A percentile compares a stretch with the other conserved stretches of the same genome.
These are phyloP conservation scores for Matsumyia berberina DNA, from an alignment of 2,888 invertebrate species.

Conservation along the genomic window DNA sequence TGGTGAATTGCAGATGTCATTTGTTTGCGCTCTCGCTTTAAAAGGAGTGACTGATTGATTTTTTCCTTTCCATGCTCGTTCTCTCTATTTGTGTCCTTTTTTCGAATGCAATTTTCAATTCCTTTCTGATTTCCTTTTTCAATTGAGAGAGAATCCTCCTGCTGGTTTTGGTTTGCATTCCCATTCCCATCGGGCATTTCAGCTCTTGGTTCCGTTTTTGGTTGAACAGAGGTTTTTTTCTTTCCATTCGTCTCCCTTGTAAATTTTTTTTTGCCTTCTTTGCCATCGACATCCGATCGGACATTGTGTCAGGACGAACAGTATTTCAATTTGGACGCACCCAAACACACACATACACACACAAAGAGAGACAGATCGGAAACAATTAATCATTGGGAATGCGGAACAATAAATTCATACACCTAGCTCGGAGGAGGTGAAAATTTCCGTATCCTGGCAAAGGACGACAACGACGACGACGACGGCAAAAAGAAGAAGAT, in stretches of 20 bases:
- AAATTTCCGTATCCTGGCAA: conserved; percentile 6
- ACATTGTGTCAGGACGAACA: conserved; percentile 71
- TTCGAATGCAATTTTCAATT: conserved; percentile 63
- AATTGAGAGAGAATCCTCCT: conserved; percentile 55
- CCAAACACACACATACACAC: not conserved
- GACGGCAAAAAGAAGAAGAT: not conserved
- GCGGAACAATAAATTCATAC: conserved; percentile 73
- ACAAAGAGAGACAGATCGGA: conserved; percentile 57
- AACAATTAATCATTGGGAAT: conserved; percentile 73
- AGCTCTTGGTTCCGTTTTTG: conserved; percentile 36
- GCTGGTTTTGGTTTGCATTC: conserved; percentile 65
- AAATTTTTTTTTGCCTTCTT: conserved; percentile 46
- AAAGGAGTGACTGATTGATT: conserved; percentile 76
- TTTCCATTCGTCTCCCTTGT: not conserved
- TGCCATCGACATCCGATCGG: conserved; percentile 70
- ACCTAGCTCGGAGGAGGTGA: conserved; percentile 51
- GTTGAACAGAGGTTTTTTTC: not conserved
- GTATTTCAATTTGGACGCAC: conserved; percentile 66
- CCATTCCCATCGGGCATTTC: conserved; percentile 64
- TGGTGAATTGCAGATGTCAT: conserved; percentile 77
- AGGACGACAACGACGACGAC: not conserved
- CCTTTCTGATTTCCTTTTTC: conserved; percentile 68
- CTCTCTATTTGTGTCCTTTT: conserved; percentile 15
- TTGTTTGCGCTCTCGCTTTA: conserved; percentile 68
- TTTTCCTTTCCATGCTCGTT: conserved; percentile 52